Conservation (phyloP, 2,113 vertebrate species). For the Silurus glanis region DNA sequence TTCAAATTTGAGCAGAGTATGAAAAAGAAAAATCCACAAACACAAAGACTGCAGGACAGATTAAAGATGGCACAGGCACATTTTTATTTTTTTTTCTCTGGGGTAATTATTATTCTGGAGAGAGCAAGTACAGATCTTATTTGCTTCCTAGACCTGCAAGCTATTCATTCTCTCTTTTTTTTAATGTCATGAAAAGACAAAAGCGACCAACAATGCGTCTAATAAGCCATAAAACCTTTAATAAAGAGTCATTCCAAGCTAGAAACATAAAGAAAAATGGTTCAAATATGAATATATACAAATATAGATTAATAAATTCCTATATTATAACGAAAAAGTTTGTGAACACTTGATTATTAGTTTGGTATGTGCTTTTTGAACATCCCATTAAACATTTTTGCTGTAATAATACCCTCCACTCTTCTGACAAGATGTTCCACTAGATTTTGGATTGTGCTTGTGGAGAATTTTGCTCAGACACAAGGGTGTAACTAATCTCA, state of each 20-base stretch:
- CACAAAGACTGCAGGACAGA: conserved; percentile 29
- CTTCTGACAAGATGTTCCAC: no score
- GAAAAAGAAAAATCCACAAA: conserved; percentile 8
- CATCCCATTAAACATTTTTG: no score
- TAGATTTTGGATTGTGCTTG: no score
- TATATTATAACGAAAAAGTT: no score
- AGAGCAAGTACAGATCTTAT: conserved; percentile 2
- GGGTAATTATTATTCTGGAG: conserved; percentile 40
- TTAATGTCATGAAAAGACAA: conserved; percentile 9
- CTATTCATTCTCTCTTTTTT: neutral
- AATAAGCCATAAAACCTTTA: neutral
- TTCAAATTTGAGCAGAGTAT: neutral
- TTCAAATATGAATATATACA: no score
- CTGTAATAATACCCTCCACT: no score
- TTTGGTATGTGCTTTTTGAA: no score
- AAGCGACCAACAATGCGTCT: neutral
- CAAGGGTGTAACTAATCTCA: no score
- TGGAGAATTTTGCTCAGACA: no score
- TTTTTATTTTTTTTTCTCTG: conserved; percentile 10
- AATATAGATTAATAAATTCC: no score
- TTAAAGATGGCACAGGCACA: conserved; percentile 31
- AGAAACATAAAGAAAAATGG: neutral
- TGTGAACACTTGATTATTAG: no score
- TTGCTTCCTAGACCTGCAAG: conserved; percentile 4
- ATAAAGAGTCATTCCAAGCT: neutral